Evolutionary conservation across 2,797 vertebrate species (phyloP), one percentile per base, ranked within the genome.

Genomic region (Anomalospiza imberbis): DNA sequence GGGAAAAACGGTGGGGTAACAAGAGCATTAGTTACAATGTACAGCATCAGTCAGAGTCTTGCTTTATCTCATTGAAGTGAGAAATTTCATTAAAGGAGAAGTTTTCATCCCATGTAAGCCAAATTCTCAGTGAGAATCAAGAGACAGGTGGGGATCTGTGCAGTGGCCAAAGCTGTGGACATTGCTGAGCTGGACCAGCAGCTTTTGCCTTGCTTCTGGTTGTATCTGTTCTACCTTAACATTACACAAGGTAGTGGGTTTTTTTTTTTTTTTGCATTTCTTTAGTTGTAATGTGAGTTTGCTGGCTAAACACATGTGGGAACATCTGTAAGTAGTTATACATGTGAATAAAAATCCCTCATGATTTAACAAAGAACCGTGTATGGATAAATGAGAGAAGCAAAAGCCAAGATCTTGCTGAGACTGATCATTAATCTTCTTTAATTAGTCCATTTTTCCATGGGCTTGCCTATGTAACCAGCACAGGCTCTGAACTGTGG

Each of bases 311-410:
- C 58, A 16, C 12, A 1, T 44, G 18, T 8, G 38, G 36, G 38
- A 77, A 89, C 51, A 74, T 66, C 73, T 91, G 55, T 76, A 79
- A 88, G 65, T 53, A 60, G 20, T 72, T 55, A 75, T 0, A 17
- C n/a, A 53, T 7, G 24, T 70, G 44, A 83, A 62, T 85, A 88
- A 92, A 88, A 91, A 70, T 53, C 9, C 9, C 32, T 81, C 14
- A 10, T 89, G 57, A 82, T 62, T 88, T 71, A 67, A 55, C 40
- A 26, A n/a, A 70, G 44, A 79, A 38, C 21, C 25, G n/a, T 9
- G 34, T 83, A 38, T 66, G 70, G 63, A 60, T 82, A 85, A 92
- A 86, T 60, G 79, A 70, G 53, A 75, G 63, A 72, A 80, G 32
- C 45, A 71, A 68, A 85, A 85, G 53, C 42, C 74, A 51, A 45